These are phyloP conservation scores for Lepisosteus osseus DNA, from an alignment of 2,113 vertebrate species.

Conservation along the genomic window DNA sequence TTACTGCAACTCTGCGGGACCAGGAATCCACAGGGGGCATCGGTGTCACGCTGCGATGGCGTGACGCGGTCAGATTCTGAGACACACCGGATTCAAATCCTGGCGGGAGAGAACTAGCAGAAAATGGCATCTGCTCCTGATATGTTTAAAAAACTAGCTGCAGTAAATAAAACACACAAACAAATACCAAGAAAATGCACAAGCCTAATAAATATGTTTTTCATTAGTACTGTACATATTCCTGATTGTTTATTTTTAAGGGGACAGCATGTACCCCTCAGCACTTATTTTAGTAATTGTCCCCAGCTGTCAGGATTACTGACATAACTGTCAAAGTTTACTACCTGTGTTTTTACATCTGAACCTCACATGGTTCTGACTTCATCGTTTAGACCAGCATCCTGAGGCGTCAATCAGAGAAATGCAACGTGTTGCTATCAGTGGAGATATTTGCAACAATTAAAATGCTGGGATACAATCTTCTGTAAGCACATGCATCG, in stretches of 20 bases:
- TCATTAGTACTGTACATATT: no score
- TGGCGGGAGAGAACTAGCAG: background rate
- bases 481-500: no score
- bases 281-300: background rate
- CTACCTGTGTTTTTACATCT: background rate
- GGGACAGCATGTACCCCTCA: background rate
- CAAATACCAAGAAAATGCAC: no score
- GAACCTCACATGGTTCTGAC: background rate
- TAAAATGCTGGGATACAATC: no score
- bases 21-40: background rate
- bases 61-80: background rate
- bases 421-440: no score
- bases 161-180: no score
- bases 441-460: no score
- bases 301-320: background rate
- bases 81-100: background rate
- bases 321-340: background rate
- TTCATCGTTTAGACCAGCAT: background rate
- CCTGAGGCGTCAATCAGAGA: background rate
- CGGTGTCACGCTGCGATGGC: background rate
- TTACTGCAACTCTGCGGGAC: background rate
- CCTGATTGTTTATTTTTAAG: background rate
- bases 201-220: no score
- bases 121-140: background rate
- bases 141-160: background rate